Conservation (phyloP, 1,140 invertebrate species). For the Papilio aristodemus region DNA sequence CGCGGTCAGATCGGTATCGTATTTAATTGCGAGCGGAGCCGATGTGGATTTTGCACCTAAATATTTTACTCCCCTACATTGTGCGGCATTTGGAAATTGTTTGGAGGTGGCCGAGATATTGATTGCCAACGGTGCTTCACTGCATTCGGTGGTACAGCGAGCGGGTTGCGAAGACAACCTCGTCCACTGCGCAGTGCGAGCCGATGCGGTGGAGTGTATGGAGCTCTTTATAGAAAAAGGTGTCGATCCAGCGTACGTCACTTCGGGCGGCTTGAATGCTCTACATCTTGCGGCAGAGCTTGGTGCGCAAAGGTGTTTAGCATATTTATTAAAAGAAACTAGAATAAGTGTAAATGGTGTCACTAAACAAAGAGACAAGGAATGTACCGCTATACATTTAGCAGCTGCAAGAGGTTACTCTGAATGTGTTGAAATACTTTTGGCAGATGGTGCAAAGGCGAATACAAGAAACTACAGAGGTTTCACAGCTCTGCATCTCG, state of each 20-base stretch:
- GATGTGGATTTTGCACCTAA: constrained; percentile 78
- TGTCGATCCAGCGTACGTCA: constrained; percentile 77
- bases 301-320: constrained; percentile 79
- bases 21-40: constrained; percentile 80
- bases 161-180: constrained; percentile 79
- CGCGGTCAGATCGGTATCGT: constrained; percentile 77
- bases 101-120: constrained; percentile 77
- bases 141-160: constrained; percentile 73
- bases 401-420: constrained; percentile 84
- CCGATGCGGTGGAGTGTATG: constrained; percentile 81
- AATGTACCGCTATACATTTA: constrained; percentile 84
- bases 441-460: constrained; percentile 82
- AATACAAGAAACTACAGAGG: constrained; percentile 81
- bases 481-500: constrained; percentile 83
- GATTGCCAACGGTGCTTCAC: constrained; percentile 75
- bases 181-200: constrained; percentile 82
- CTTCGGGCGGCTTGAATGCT: constrained; percentile 80
- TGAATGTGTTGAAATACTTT: constrained; percentile 81
- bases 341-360: constrained; percentile 70
- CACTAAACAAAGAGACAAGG: constrained; percentile 80
- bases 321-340: constrained; percentile 78
- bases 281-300: constrained; percentile 83
- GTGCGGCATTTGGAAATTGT: constrained; percentile 81
- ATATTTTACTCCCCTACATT: constrained; percentile 82
- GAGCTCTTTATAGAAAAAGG: constrained; percentile 80